Conservation (phyloP, 2,888 invertebrate species). For the Idaea dimidiata region DNA sequence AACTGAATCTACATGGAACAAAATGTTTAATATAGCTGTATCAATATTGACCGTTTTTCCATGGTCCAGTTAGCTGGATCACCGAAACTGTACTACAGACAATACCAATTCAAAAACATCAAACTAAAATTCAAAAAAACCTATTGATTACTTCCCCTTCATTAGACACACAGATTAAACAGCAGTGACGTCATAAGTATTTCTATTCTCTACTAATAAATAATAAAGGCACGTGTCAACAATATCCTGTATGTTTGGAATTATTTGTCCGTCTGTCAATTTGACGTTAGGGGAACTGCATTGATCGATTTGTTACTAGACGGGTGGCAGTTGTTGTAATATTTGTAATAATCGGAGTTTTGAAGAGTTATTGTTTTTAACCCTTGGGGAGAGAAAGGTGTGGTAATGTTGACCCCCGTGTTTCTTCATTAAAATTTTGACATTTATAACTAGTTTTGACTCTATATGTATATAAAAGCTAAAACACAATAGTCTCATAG, state of each 20-base stretch:
- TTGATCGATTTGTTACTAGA: neutral
- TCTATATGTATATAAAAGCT: too few species aligned
- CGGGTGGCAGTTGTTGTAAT: neutral
- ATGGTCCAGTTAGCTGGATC: too few species aligned
- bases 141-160: neutral
- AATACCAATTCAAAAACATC: too few species aligned
- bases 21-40: too few species aligned
- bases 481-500: too few species aligned
- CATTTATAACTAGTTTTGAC: too few species aligned
- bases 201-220: constrained; percentile 11
- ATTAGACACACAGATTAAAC: neutral
- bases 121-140: neutral
- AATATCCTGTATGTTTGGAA: constrained; percentile 33
- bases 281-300: neutral
- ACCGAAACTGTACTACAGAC: too few species aligned
- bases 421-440: too few species aligned
- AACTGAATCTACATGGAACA: too few species aligned
- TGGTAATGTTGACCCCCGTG: too few species aligned
- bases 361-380: neutral
- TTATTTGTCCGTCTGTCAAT: constrained; percentile 16
- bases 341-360: neutral
- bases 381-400: neutral
- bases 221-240: constrained; percentile 28
- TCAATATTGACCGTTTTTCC: too few species aligned
- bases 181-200: neutral